phyloP scores from a whole-genome alignment of 2,888 invertebrate species.

The Cantharis rustica region DNA sequence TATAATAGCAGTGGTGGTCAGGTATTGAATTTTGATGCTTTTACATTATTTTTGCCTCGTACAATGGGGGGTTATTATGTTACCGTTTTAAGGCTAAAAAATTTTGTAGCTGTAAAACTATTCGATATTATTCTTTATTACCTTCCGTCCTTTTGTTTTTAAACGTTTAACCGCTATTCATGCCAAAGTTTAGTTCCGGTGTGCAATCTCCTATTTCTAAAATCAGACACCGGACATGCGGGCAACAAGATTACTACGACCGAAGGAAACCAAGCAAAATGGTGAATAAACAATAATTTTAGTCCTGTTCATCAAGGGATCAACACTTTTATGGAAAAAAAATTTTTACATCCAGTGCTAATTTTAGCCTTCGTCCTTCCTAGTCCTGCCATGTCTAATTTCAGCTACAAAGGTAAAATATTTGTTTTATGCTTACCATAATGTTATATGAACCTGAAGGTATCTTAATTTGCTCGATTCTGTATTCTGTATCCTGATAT shows the following conservation, averaged over 20 bases:
- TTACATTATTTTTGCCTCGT: slow-evolving; percentile 19
- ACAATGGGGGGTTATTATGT: slow-evolving; percentile 31
- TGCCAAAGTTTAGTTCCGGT: slow-evolving; percentile 27
- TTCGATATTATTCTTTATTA: slow-evolving; percentile 22
- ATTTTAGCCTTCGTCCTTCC: too few species aligned
- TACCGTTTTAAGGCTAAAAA: slow-evolving; percentile 21
- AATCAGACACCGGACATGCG: slow-evolving; percentile 27
- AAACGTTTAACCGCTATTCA: slow-evolving; percentile 28
- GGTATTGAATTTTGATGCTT: slow-evolving; percentile 34
- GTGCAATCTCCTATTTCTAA: slow-evolving; percentile 27
- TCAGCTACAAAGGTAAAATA: too few species aligned
- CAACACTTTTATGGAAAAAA: too few species aligned
- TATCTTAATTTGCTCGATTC: too few species aligned
- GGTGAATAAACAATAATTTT: background rate
- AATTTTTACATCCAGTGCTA: too few species aligned
- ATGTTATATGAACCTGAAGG: too few species aligned
- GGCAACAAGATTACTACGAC: slow-evolving; percentile 12
- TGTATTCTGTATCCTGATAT: too few species aligned
- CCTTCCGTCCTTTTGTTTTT: slow-evolving; percentile 32
- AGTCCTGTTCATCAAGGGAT: too few species aligned
- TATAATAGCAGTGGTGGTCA: slow-evolving; percentile 34
- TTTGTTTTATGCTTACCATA: too few species aligned
- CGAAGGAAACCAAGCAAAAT: background rate
- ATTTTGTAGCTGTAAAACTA: slow-evolving; percentile 16
- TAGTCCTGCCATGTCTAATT: too few species aligned